Percentiles rank a stretch among this genome's conserved stretches.
phyloP scores from a whole-genome alignment of 2,797 vertebrate species.

The Florisuga fusca region DNA sequence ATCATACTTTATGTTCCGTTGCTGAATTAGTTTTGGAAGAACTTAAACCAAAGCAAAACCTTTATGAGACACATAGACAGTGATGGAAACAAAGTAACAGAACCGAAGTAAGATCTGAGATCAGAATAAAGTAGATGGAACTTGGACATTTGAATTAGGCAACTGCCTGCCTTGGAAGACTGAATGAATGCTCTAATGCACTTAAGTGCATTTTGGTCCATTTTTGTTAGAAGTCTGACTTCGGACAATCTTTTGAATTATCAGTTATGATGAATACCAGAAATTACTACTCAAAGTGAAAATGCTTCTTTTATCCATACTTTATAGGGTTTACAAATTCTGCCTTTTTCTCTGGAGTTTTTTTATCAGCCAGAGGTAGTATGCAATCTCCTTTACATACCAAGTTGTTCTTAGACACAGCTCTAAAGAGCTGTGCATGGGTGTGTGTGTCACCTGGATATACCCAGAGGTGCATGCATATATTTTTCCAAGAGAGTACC shows the following conservation, averaged over 20 bases:
- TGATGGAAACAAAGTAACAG: conserved; percentile 8
- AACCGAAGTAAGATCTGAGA: conserved; percentile 4
- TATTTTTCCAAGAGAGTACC: not conserved
- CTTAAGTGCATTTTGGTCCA: not conserved
- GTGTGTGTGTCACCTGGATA: not conserved
- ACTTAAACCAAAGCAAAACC: conserved; percentile 9
- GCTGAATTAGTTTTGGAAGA: not conserved
- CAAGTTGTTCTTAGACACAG: not conserved
- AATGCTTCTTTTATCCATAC: not conserved
- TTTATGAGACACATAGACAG: not conserved
- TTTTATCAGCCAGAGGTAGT: not conserved
- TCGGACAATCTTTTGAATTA: not conserved
- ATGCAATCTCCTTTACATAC: not conserved
- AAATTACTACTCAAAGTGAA: not conserved
- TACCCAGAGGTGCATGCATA: rapidly evolving
- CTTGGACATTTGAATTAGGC: not conserved
- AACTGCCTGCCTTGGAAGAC: not conserved
- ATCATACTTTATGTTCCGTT: not conserved
- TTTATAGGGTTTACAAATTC: not conserved
- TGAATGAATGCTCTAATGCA: not conserved
- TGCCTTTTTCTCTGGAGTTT: not conserved
- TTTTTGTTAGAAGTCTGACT: not conserved
- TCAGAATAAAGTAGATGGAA: not conserved
- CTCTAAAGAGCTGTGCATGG: not conserved
- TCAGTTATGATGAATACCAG: not conserved